Base-by-base conservation (phyloP, 2,797 vertebrate species). In the Paedocypris micromegethes region DNA sequence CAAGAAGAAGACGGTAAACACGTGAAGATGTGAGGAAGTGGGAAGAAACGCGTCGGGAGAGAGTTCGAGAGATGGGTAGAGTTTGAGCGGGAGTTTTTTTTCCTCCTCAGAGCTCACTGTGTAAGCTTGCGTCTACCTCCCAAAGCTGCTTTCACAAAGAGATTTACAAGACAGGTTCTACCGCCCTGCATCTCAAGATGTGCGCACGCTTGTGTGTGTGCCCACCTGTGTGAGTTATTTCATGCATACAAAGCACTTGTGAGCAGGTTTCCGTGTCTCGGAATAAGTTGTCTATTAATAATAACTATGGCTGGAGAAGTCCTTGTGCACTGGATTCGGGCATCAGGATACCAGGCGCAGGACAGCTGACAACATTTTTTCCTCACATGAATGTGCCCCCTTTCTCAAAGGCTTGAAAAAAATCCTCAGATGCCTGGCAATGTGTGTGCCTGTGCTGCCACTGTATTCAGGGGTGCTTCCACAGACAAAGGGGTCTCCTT, bases 131-230 rank as follows among this genome's bases (percentile, higher is more conserved):
- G 84, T 88, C 82, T 88, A 86, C 87, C 85, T 85, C 86, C 85
- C 87, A 90, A 90, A 90, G 87, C 87, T 88, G 85, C 88, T 86
- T 88, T 88, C 86, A 88, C 85, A 88, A 89, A 89, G 85, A 90
- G 86, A 89, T 89, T 88, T 88, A 89, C 88, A 89, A 88, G 86
- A 88, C 88, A 87, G 85, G 82, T 87, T 89, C 75, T 76, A 76
- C 84, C 78, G 80, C 85, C 83, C 75, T 85, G 86, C 82, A 84
- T 89, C 82, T 85, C 57, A 68, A 61, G 49, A 23, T 9, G 44
- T 62, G 55, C 57, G 45, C 23, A 23, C 23, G 23, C 23, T 23
- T 71, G 52, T 72, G 41, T 68, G 9, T 37, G 7, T 73, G 52
- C 41, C 66, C 53, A 64, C 58, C 45, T 74, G 48, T 66, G 48